Percentiles rank a stretch among this genome's conserved stretches.
Evolutionary conservation across 2,888 invertebrate genomes (phyloP).

Genomic region (Amphipoea lucens): DNA sequence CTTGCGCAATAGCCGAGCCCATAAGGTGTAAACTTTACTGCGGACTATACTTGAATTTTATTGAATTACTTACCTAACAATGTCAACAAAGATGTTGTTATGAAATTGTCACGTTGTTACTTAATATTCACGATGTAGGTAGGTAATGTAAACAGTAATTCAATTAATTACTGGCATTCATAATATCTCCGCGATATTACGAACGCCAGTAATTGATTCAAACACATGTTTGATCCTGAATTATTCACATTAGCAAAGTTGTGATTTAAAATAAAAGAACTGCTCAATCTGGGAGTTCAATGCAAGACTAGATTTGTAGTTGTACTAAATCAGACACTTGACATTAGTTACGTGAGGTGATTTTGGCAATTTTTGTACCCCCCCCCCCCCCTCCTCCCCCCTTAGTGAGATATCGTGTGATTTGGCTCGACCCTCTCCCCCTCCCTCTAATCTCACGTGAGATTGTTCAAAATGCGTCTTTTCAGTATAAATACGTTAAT

Average conservation of each 20-base stretch:
- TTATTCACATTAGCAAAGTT: not conserved
- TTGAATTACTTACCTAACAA: slow-evolving; percentile 48
- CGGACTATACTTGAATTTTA: slow-evolving; percentile 14
- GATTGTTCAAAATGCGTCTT: too few species aligned
- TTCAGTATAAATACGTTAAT: too few species aligned
- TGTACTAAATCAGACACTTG: not conserved
- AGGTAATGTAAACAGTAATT: slow-evolving; percentile 2
- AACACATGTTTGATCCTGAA: not conserved
- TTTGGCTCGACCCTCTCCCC: too few species aligned
- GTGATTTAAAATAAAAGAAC: not conserved
- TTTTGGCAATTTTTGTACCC: too few species aligned
- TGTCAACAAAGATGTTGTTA: slow-evolving; percentile 42
- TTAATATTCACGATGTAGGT: slow-evolving; percentile 7
- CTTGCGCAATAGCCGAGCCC: slow-evolving; percentile 58
- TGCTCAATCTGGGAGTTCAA: not conserved
- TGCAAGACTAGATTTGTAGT: not conserved
- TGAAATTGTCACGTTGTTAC: slow-evolving; percentile 19
- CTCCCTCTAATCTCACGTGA: too few species aligned
- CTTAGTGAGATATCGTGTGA: too few species aligned
- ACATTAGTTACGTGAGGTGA: too few species aligned
- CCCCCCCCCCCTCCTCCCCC: too few species aligned
- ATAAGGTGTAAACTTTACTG: slow-evolving; percentile 47
- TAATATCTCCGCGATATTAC: not conserved
- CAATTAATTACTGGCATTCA: not conserved
- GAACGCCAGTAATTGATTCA: not conserved